Percentiles rank a stretch among this genome's conserved stretches.
Evolutionary conservation across 2,797 vertebrate genomes (phyloP).

Genomic region (Pangasius larnaudii): DNA sequence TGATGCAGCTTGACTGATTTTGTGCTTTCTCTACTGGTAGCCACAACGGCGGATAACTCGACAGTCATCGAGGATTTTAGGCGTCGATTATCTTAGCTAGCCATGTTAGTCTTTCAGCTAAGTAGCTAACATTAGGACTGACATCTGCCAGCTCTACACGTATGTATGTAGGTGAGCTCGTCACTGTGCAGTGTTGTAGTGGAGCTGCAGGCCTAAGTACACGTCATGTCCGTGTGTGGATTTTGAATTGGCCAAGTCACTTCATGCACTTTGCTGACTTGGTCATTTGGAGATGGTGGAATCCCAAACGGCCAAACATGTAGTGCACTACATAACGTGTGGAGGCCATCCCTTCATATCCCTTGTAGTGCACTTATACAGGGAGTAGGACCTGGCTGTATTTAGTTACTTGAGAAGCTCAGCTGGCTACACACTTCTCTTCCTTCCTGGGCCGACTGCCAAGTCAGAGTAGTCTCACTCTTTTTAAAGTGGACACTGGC

Average conservation of each 20-base stretch:
- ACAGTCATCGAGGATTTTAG: background rate
- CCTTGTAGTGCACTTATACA: background rate
- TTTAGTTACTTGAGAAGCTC: background rate
- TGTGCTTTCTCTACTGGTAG: background rate
- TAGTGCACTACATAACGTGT: background rate
- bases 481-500: background rate
- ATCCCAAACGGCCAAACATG: background rate
- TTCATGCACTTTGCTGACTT: background rate
- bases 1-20: background rate
- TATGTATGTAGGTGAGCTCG: background rate
- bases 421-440: background rate
- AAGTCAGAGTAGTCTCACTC: background rate
- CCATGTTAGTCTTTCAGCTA: background rate
- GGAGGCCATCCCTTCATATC: background rate
- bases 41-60: background rate
- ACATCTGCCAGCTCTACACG: conserved; percentile 1
- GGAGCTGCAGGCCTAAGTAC: background rate
- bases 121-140: background rate
- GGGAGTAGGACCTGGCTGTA: background rate
- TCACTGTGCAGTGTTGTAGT: background rate
- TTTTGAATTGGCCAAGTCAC: background rate
- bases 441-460: background rate
- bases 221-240: conserved; percentile 11
- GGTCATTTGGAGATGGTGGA: background rate
- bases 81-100: background rate